Base-by-base conservation (phyloP, 2,888 invertebrate species). In the Drosophila merina region DNA sequence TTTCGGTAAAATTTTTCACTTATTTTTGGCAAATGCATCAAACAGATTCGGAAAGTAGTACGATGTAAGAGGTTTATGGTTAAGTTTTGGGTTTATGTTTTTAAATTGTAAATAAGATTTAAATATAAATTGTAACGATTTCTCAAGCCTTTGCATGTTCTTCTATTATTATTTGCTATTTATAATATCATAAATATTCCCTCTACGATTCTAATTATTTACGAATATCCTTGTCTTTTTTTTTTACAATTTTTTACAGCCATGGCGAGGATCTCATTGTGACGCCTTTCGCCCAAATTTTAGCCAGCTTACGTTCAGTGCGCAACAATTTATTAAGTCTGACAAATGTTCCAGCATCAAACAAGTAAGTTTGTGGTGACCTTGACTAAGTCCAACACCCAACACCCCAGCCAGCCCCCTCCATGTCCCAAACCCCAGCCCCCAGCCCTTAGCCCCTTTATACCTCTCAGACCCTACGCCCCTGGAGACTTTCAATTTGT, bases 251-350 rank as follows among this genome's bases (percentile, higher is more conserved):
- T 60, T 62, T 47, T 87, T 87, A 51, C 81, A 92, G 92, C 93
- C 98, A 99, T 94, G 98, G 98, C 91, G 99, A 99, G 94, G 99
- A 99, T 93, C 95, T 99, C 93, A 99, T 99, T 92, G 99, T 99
- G 92, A 99, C 99, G 89, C 99, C 99, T 89, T 99, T 99, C 94
- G 99, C 99, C 93, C 99, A 99, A 94, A 97, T 99, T 93, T 95
- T 99, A 93, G 99, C 99, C 92, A 98, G 98, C 93, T 94, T 99
- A 92, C 96, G 99, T 91, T 98, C 98, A 93, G 98, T 99, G 89
- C 96, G 99, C 92, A 98, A 96, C 94, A 99, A 99, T 94, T 98
- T 99, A 94, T 95, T 98, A 92, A 95, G 95, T 92, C 97, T 99
- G 93, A 98, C 99, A 92, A 99, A 99, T 94, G 96, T 97, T 92